Base-by-base conservation (phyloP, 2,797 vertebrate species). In the Halcyon smyrnensis region DNA sequence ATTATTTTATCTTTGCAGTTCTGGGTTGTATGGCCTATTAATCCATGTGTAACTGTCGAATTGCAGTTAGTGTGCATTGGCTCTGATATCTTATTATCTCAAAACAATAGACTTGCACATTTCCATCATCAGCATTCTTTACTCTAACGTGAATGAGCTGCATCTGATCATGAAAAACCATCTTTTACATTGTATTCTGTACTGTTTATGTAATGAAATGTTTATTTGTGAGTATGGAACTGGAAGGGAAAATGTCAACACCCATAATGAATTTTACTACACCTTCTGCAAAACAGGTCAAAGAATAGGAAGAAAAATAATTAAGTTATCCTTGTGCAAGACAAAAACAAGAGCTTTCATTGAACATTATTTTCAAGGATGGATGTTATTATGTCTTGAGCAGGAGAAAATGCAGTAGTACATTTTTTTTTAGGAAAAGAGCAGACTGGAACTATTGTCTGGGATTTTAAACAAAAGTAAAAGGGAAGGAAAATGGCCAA, bases 41-140 rank as follows among this genome's bases (percentile, higher is more conserved):
- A 83, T 96, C 68, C 50, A 27, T 27, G 14, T 51, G 25, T 25
- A 51, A 50, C 48, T 50, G 48, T 50, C 48, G 14, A 50, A 50
- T 50, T 25, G 48, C 25, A 51, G 27, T 51, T 37, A 54, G 36
- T 39, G 63, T 76, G 51, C 57, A 45, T 67, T 63, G 51, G 39
- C 65, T 93, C 30, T 6, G 37, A 56, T 71, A 65, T 9, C 6
- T 18, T 71, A 39, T 63, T 76, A 69, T 48, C 57, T 87, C 77
- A 74, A 92, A 96, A 90, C 73, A 93, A 76, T 30, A 60, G 36
- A 67, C 76, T 69, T n/a, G 8, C 15, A 41, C 63, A 89, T 91
- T 94, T 94, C 67, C 56, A 46, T 46, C 67, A 60, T 53, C 56
- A 84, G 23, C 54, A 43, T 93, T 56, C 56, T 93, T 80, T 70